Evolutionary conservation across 1,140 invertebrate genomes (phyloP).

Genomic region (Druon quercuslanigerum): DNA sequence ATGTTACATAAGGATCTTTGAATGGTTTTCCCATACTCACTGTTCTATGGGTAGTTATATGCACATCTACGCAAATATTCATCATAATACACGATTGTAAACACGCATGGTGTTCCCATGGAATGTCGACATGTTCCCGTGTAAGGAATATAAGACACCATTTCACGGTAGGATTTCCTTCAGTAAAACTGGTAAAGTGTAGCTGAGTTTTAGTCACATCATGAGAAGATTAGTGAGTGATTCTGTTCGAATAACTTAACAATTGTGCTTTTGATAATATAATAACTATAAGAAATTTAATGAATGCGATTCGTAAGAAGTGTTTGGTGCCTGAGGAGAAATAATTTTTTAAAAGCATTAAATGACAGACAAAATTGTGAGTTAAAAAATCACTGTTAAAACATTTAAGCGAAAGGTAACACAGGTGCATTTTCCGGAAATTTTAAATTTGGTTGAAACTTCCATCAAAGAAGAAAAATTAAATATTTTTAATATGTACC

Average conservation of each 20-base stretch:
- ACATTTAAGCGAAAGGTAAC: too few relatives aligned
- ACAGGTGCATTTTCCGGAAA: too few relatives aligned
- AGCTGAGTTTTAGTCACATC: conserved; percentile 38
- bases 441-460: too few relatives aligned
- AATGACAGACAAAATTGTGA: too few relatives aligned
- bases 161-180: conserved; percentile 42
- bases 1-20: conserved; percentile 53
- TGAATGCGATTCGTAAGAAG: too few relatives aligned
- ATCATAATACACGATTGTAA: conserved; percentile 60
- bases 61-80: conserved; percentile 38
- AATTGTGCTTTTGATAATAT: neutral
- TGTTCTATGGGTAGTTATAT: conserved; percentile 43
- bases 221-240: conserved; percentile 56
- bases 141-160: conserved; percentile 59
- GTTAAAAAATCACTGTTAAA: too few relatives aligned
- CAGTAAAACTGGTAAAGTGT: conserved; percentile 41
- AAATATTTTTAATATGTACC: too few relatives aligned
- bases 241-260: conserved; percentile 2
- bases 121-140: conserved; percentile 53
- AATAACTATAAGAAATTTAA: neutral
- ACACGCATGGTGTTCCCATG: conserved; percentile 58
- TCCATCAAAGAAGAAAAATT: too few relatives aligned
- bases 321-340: too few relatives aligned
- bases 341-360: too few relatives aligned
- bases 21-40: conserved; percentile 56